A percentile compares a stretch with the other conserved stretches of the same genome.
phyloP scores from a whole-genome alignment of 2,113 vertebrate genomes.

The Lontra canadensis region DNA sequence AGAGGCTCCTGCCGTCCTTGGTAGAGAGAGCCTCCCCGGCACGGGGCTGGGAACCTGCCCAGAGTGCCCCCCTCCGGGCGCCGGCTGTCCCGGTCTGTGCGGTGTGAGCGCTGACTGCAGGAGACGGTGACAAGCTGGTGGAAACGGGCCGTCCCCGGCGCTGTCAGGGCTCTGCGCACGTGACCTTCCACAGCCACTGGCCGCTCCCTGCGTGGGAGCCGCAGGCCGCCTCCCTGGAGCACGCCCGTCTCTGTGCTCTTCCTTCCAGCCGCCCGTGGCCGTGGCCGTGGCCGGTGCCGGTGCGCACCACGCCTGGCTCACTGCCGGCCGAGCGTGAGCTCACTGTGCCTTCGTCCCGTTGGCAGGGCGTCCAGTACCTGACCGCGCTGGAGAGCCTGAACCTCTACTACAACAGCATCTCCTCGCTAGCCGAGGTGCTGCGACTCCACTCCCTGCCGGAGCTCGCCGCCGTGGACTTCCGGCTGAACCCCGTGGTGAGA shows the following conservation, averaged over 20 bases:
- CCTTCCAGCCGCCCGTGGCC: not conserved
- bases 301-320: accelerated
- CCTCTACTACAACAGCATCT: constrained; percentile 88
- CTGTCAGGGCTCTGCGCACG: accelerated
- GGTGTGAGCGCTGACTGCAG: not conserved
- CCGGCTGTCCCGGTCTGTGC: not conserved
- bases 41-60: no score
- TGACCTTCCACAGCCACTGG: accelerated
- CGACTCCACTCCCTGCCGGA: constrained; percentile 80
- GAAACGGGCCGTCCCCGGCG: not conserved
- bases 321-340: not conserved
- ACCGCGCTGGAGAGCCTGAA: constrained; percentile 85
- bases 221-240: not conserved
- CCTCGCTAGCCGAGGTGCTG: constrained; percentile 85
- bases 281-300: no score
- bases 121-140: not conserved
- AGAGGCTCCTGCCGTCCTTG: not conserved
- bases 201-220: accelerated
- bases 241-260: not conserved
- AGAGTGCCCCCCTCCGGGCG: no score
- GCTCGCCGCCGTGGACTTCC: constrained; percentile 86
- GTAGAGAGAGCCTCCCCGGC: not conserved
- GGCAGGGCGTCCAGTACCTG: constrained; percentile 87
- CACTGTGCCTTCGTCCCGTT: not conserved
- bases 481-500: constrained; percentile 88